Percentiles rank a stretch among this genome's conserved stretches.
Conservation (phyloP, 2,888 invertebrate genomes). For the Drepanosiphum platanoidis region DNA sequence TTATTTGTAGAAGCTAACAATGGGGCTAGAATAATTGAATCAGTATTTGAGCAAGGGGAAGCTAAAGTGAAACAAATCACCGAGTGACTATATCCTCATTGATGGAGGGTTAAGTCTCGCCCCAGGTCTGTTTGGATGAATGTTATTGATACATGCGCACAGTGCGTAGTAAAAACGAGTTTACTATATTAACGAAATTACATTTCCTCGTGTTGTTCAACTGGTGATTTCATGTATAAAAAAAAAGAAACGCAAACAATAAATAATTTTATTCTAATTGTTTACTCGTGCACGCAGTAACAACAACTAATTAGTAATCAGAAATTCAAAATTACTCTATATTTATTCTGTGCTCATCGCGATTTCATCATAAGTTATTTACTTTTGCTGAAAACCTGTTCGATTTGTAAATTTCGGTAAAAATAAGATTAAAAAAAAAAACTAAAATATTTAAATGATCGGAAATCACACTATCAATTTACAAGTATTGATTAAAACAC, state of each 20-base stretch:
- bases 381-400: too few relatives aligned
- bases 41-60: conserved; percentile 57
- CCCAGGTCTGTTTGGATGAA: conserved; percentile 55
- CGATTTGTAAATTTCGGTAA: too few relatives aligned
- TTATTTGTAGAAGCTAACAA: conserved; percentile 54
- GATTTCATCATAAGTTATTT: too few relatives aligned
- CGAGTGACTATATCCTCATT: conserved; percentile 55
- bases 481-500: too few relatives aligned
- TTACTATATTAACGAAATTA: conserved; percentile 50
- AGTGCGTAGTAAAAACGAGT: conserved; percentile 39
- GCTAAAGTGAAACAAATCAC: conserved; percentile 61
- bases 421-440: too few relatives aligned
- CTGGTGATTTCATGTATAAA: conserved; percentile 16
- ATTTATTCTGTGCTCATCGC: too few relatives aligned
- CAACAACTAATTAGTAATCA: background rate
- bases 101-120: conserved; percentile 59
- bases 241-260: background rate
- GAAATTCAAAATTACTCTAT: too few relatives aligned
- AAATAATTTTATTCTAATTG: conserved; percentile 16
- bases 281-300: background rate
- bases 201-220: conserved; percentile 43
- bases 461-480: too few relatives aligned
- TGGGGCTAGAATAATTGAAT: conserved; percentile 54
- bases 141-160: conserved; percentile 54
- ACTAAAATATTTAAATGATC: too few relatives aligned